Percentiles rank a stretch among this genome's conserved stretches.
These are phyloP conservation scores for Campylorhamphus procurvoides DNA, from an alignment of 2,113 vertebrate species.

Conservation along the genomic window DNA sequence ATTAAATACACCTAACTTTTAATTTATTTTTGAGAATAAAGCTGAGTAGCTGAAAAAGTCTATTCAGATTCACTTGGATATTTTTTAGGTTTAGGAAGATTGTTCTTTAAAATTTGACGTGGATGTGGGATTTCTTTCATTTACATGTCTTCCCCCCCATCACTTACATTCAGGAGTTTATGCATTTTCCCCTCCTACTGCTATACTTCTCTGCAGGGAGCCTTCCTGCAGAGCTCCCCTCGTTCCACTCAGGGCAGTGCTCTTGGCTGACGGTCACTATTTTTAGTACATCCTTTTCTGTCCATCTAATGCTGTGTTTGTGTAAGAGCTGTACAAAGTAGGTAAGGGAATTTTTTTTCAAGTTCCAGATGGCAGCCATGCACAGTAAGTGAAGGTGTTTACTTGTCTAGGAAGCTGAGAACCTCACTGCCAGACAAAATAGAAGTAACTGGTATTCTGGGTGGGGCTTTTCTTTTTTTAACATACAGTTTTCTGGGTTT, in stretches of 20 bases:
- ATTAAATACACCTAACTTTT: not conserved
- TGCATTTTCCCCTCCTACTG: not conserved
- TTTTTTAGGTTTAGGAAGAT: not conserved
- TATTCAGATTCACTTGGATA: not conserved
- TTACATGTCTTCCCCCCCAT: not conserved
- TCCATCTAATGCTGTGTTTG: slow-evolving; percentile 47
- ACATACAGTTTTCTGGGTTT: slow-evolving; percentile 30
- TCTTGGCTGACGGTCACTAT: not conserved
- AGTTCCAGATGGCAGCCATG: slow-evolving; percentile 55
- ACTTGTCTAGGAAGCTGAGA: slow-evolving; percentile 57
- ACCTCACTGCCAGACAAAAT: slow-evolving; percentile 54
- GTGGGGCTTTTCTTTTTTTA: slow-evolving; percentile 38
- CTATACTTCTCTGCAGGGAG: not conserved
- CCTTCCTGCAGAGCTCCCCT: not conserved
- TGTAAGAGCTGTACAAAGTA: slow-evolving; percentile 53
- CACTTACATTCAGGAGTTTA: not conserved
- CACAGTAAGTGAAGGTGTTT: slow-evolving; percentile 54
- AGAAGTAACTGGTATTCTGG: slow-evolving; percentile 34
- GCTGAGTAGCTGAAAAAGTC: not conserved
- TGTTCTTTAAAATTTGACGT: not conserved
- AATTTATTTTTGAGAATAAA: not conserved
- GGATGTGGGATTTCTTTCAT: not conserved
- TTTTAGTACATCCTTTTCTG: slow-evolving; percentile 64
- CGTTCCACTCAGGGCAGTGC: not conserved
- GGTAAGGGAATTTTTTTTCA: slow-evolving; percentile 16